Evolutionary conservation across 2,888 invertebrate genomes (phyloP), one percentile per base, ranked within the genome.

Genomic region (Heliconius cydno): DNA sequence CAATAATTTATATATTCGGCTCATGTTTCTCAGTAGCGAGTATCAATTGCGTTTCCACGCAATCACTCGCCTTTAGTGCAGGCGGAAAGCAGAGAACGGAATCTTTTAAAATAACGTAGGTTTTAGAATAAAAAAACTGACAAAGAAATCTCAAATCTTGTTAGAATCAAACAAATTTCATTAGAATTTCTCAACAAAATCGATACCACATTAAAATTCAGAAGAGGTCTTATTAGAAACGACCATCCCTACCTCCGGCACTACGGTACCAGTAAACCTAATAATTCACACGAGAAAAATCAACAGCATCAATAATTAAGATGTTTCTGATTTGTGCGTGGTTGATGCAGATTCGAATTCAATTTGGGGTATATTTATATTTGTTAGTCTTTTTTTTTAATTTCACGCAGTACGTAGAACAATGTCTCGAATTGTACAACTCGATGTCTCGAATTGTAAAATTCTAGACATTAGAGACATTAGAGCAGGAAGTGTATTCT

Each of bases 231-330:
- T 57, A 73, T 57, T 57, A 60, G 34, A 73, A 34, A 13, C 13
- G 72, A 72, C 52, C 34, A 57, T 73, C n/a, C 25, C 57, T 22
- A 38, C 34, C 57, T 52, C 68, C 34, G 63, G 72, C 13, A 72
- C 52, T 65, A 72, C 75, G 74, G 70, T 57, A 78, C 34, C 71
- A 84, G 73, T 80, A 84, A 82, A 85, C 85, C 86, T 86, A 86
- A 88, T 88, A 90, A 90, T 93, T 92, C 92, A 93, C 94, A 90
- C 92, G 94, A 92, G 94, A 94, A 93, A 60, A 91, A 88, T 89
- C 90, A 87, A 92, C 90, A 93, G 93, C 94, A 94, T 94, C 87
- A 88, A 87, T 88, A 89, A 90, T 89, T 88, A 88, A 89, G 65
- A 76, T 68, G 46, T 76, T 52, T 71, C 15, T 52, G 66, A 22